Conservation (phyloP, 2,888 invertebrate genomes). For the Hylaea fasciaria region DNA sequence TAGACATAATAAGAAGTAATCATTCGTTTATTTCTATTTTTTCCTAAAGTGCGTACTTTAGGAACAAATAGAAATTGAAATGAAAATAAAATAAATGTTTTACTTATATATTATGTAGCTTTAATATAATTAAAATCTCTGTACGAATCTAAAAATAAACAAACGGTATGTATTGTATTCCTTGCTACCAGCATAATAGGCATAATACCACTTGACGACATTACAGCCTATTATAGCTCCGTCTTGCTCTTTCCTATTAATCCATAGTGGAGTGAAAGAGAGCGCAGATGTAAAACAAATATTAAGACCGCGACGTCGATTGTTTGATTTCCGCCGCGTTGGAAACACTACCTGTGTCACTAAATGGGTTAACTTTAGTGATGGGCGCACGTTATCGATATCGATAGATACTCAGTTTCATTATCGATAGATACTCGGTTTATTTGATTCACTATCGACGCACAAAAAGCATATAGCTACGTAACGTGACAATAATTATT, state of each 20-base stretch:
- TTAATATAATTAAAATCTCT: too few species aligned
- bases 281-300: conserved; percentile 37
- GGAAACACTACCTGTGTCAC: conserved; percentile 59
- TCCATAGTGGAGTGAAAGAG: conserved; percentile 25
- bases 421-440: too few species aligned
- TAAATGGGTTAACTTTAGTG: conserved; percentile 56
- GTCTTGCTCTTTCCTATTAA: conserved; percentile 3
- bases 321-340: conserved; percentile 63
- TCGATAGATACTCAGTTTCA: background rate
- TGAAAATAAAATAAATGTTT: too few species aligned
- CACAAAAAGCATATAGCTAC: background rate
- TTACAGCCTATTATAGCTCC: conserved; percentile 11
- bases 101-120: too few species aligned
- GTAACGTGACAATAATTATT: background rate
- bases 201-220: conserved; percentile 2
- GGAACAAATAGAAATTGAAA: too few species aligned
- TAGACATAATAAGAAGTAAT: too few species aligned
- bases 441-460: too few species aligned
- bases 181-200: background rate
- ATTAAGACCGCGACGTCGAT: conserved; percentile 55
- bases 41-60: too few species aligned
- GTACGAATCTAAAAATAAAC: too few species aligned
- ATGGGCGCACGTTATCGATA: conserved; percentile 23
- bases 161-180: background rate
- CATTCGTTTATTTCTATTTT: too few species aligned